Base-by-base conservation (phyloP, 2,888 invertebrate genomes). In the Scrobipalpa costella region DNA sequence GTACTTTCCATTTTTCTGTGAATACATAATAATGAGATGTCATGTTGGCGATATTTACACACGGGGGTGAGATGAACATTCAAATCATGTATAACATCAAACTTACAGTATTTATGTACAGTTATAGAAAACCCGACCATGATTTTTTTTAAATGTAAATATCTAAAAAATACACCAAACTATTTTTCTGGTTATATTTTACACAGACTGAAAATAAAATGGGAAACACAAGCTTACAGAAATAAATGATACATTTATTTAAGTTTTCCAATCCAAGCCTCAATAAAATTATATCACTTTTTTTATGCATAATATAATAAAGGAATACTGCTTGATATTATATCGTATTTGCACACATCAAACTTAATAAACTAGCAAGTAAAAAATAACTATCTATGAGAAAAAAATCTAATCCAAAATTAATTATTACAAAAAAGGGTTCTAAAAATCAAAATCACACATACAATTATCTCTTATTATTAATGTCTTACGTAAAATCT, bases 251-350 rank as follows among this genome's bases (percentile, higher is more conserved):
- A 64, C 63, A 64, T 67, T 71, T 71, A 64, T 66, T 71, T 70
- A 70, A 68, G 66, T 71, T 77, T 73, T 73, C 71, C 74, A 76
- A 75, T 76, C 69, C 72, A 81, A 87, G 87, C 88, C 86, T 87
- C 87, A 80, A 81, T 80, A 80, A 81, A 81, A 82, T 80, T 76
- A 83, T 83, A 86, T 86, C 86, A 85, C 84, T 81, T 82, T 76
- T 44, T 13, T 13, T 27, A 52, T 70, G 44, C 44, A 44, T 44
- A 44, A 34, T 19, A 36, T 78, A 72, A 76, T 69, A 72, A 76
- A 66, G 71, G 78, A 85, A 86, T 86, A 86, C 85, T 86, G 84
- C 71, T 82, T 73, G 77, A 75, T 76, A 75, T 77, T 75, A 75
- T 78, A 74, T 78, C 71, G 73, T 78, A 71, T 67, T 68, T 73